phyloP scores from a whole-genome alignment of 2,113 vertebrate species.

The Chionomys nivalis region DNA sequence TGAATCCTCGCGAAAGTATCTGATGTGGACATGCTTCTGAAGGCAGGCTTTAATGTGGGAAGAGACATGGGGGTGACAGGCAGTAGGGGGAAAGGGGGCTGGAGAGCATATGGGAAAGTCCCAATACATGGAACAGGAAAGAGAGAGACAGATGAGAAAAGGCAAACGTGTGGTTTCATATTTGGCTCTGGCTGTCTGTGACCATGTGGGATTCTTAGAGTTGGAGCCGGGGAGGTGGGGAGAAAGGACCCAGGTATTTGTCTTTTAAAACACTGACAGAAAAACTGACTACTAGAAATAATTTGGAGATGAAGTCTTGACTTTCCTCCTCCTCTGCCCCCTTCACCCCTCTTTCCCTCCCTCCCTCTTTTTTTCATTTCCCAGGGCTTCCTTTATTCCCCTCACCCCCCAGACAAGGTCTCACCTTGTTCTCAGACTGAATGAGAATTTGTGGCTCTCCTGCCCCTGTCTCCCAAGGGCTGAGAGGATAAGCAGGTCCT shows the following conservation, averaged over 20 bases:
- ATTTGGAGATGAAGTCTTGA: not conserved
- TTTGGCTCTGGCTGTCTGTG: not conserved
- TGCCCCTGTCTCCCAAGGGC: not conserved
- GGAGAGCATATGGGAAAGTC: not conserved
- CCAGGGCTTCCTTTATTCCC: not conserved
- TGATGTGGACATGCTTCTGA: not conserved
- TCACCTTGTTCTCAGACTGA: not conserved
- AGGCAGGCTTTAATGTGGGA: not conserved
- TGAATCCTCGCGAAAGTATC: not conserved
- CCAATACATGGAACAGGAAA: not conserved
- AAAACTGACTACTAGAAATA: not conserved
- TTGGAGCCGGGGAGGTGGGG: not conserved
- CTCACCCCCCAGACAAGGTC: accelerated
- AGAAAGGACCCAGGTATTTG: not conserved
- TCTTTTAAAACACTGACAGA: not conserved
- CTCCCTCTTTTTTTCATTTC: not conserved
- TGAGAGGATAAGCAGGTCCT: not conserved
- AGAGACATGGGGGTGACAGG: too few relatives aligned
- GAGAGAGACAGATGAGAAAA: not conserved
- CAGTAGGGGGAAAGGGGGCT: not conserved
- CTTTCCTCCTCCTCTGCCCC: not conserved
- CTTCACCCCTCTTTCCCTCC: accelerated
- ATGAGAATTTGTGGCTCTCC: not conserved
- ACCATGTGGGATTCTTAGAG: not conserved
- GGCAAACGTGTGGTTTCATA: not conserved